These are phyloP conservation scores for Magallana nippona DNA, from an alignment of 2,888 invertebrate species.

Conservation along the genomic window DNA sequence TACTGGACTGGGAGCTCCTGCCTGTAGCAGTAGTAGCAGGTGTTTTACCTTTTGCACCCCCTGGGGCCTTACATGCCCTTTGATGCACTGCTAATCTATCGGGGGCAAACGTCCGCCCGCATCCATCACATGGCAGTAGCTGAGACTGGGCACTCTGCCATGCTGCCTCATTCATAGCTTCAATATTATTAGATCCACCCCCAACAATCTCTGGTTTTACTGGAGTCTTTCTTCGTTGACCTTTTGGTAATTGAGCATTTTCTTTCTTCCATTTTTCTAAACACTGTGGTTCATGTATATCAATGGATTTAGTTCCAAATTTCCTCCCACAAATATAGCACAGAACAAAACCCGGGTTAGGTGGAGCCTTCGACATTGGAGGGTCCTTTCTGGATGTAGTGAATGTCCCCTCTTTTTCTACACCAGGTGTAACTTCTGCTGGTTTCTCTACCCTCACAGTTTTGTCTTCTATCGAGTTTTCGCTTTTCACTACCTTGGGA, in stretches of 20 bases:
- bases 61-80: slow-evolving; percentile 81
- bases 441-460: slow-evolving; percentile 27
- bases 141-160: slow-evolving; percentile 83
- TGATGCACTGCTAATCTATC: slow-evolving; percentile 85
- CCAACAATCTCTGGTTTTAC: slow-evolving; percentile 82
- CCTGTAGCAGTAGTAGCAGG: slow-evolving; percentile 38
- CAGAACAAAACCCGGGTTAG: slow-evolving; percentile 78
- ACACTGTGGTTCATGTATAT: slow-evolving; percentile 86
- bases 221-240: slow-evolving; percentile 82
- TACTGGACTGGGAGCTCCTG: not conserved
- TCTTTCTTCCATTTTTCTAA: slow-evolving; percentile 84
- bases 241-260: slow-evolving; percentile 83
- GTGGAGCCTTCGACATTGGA: slow-evolving; percentile 53
- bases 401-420: slow-evolving; percentile 61
- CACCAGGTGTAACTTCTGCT: slow-evolving; percentile 50
- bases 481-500: slow-evolving; percentile 75
- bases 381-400: slow-evolving; percentile 61
- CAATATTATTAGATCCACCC: slow-evolving; percentile 77
- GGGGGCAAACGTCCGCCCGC: slow-evolving; percentile 85
- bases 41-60: slow-evolving; percentile 53
- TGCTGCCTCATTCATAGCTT: slow-evolving; percentile 82
- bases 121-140: slow-evolving; percentile 84
- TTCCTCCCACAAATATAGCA: slow-evolving; percentile 86
- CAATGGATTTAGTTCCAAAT: slow-evolving; percentile 84
- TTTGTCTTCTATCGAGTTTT: slow-evolving; percentile 52